Evolutionary conservation across 1,140 invertebrate species (phyloP), one percentile per base, ranked within the genome.

Genomic region (Drosophila eugracilis): DNA sequence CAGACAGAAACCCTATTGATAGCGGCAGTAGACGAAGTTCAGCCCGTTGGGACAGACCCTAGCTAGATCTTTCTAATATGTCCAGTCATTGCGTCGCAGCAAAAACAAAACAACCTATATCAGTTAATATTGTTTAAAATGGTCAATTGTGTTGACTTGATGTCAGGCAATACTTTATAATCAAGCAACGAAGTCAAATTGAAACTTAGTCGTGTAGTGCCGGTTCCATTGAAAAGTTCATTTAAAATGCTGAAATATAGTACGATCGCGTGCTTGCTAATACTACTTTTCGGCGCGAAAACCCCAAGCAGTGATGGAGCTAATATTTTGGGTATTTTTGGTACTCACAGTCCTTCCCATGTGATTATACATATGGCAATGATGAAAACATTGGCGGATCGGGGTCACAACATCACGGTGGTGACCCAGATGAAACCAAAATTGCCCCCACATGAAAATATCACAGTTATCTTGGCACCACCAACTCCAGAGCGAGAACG

Each of bases 361-460:
- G 58, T 91, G n/a, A 89, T 91, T 14, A 34, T 91, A 0, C 75
- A 91, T 36, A 86, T 90, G 83, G 80, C 90, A 4, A 53, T 89
- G 54, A 58, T 73, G n/a, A 71, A 77, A 42, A 37, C 74, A 0
- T 45, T 91, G 5, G 90, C 86, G 0, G 84, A 91, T 41, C 28
- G 45, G 0, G 88, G 90, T 6, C 90, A 91, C 59, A 85, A 91
- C 48, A 58, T 91, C 3, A 91, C 90, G 0, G 79, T 91, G 21
- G 76, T 91, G 3, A 44, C 55, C 10, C 62, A 70, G 37, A 1
- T 78, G 24, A 42, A 70, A 6, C 89, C 88, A 2, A 83, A 44
- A 15, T 26, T 90, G 2, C 69, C 24, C 34, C 3, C 28, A 1
- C 75, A 78, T 15, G 69, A 78, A 10, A 67, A 89, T 9, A 77